A percentile compares a stretch with the other conserved stretches of the same genome.
Conservation (phyloP, 2,113 vertebrate genomes). For the Chelonoidis abingdonii region DNA sequence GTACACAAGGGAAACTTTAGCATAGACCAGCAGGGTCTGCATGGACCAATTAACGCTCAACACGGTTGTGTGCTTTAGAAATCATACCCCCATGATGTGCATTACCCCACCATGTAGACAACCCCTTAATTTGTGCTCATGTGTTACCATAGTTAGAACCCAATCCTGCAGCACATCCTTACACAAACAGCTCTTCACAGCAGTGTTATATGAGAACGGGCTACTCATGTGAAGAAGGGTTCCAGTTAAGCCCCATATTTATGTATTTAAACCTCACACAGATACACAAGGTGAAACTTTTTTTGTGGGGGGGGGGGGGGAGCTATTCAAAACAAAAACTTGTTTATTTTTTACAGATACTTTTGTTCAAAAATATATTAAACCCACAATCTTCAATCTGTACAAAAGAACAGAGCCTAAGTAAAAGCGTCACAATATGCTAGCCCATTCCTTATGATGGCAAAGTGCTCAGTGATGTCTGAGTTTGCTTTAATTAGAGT, state of each 20-base stretch:
- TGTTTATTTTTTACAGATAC: not conserved
- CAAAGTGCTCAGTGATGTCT: not conserved
- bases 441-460: not conserved
- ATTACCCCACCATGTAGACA: not conserved
- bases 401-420: slow-evolving; percentile 5
- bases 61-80: not conserved
- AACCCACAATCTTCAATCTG: not conserved
- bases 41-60: not conserved
- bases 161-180: not conserved
- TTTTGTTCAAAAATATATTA: not conserved
- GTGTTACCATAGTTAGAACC: not conserved
- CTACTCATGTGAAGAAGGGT: not conserved
- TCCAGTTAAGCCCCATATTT: not conserved
- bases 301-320: not conserved
- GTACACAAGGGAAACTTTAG: not conserved
- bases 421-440: not conserved
- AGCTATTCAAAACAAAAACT: not conserved
- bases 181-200: not conserved
- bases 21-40: not conserved
- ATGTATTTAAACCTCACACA: not conserved
- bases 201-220: not conserved
- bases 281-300: not conserved
- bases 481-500: not conserved
- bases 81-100: not conserved
- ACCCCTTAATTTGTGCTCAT: not conserved